Evolutionary conservation across 1,140 invertebrate genomes (phyloP).

Genomic region (Nylanderia fulva): DNA sequence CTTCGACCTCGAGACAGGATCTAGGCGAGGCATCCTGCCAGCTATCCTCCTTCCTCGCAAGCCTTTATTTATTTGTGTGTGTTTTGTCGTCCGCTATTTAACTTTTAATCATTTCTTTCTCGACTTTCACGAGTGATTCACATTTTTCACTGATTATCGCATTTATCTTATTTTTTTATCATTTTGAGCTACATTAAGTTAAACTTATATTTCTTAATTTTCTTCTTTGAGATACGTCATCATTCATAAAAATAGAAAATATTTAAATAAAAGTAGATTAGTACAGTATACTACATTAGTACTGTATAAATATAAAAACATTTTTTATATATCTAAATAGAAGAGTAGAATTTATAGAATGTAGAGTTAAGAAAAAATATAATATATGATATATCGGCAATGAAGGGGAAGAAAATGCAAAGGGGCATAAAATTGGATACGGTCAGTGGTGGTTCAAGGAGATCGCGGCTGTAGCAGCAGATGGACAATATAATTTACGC

Average conservation of each 20-base stretch:
- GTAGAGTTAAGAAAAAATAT: background rate
- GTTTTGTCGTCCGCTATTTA: conserved; percentile 37
- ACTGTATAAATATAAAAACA: background rate
- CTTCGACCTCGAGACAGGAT: conserved; percentile 81
- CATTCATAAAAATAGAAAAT: background rate
- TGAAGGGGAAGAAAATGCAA: conserved; percentile 6
- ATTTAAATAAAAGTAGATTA: background rate
- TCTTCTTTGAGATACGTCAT: too few species aligned
- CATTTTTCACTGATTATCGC: conserved; percentile 20
- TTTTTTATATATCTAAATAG: background rate
- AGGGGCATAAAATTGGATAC: conserved; percentile 37
- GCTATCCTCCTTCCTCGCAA: conserved; percentile 38
- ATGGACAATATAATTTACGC: conserved; percentile 38
- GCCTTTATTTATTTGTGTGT: background rate
- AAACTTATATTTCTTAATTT: background rate
- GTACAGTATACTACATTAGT: too few species aligned
- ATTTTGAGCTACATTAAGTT: background rate
- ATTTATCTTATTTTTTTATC: background rate
- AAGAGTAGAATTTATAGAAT: background rate
- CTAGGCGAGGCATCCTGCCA: conserved; percentile 84
- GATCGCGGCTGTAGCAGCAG: background rate
- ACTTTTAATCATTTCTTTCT: conserved; percentile 17
- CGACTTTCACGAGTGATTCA: background rate
- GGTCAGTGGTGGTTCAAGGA: conserved; percentile 26
- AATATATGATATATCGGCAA: background rate